Percentiles rank a stretch among this genome's conserved stretches.
Evolutionary conservation across 2,888 invertebrate genomes (phyloP).

Genomic region (Callyntrura guangdongensis): DNA sequence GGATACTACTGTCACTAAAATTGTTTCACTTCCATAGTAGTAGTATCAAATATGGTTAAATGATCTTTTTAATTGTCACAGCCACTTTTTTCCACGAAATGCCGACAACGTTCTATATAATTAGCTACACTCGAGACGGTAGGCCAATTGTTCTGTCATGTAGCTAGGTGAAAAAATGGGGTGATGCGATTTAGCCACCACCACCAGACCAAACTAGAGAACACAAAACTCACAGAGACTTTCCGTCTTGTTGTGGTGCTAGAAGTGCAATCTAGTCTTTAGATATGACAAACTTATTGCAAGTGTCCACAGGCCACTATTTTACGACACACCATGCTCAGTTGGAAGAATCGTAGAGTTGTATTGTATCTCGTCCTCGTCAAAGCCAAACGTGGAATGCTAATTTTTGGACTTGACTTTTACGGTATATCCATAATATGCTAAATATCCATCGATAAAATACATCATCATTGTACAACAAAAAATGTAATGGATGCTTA

Average conservation of each 20-base stretch:
- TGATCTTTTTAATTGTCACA: no score
- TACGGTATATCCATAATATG: background rate
- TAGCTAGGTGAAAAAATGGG: background rate
- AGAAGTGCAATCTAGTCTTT: background rate
- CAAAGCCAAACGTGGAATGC: slow-evolving; percentile 78
- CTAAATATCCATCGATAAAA: slow-evolving; percentile 5
- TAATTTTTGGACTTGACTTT: slow-evolving; percentile 29
- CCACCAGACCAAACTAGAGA: no score
- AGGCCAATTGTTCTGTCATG: background rate
- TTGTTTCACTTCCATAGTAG: no score
- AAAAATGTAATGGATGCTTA: background rate
- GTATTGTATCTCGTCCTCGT: slow-evolving; percentile 63
- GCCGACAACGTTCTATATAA: background rate
- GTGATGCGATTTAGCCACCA: background rate
- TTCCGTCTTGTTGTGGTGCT: background rate
- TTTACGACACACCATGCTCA: background rate
- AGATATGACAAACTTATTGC: background rate
- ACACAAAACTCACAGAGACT: background rate
- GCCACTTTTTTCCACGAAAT: background rate
- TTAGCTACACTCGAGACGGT: background rate
- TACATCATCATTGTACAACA: background rate
- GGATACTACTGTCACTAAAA: no score
- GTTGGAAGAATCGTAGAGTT: background rate
- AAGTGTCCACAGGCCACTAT: slow-evolving; percentile 21
- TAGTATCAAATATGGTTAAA: no score